Base-by-base conservation (phyloP, 35 echinoderm and acorn worm genomes). In the Heliocidaris erythrogramma region DNA sequence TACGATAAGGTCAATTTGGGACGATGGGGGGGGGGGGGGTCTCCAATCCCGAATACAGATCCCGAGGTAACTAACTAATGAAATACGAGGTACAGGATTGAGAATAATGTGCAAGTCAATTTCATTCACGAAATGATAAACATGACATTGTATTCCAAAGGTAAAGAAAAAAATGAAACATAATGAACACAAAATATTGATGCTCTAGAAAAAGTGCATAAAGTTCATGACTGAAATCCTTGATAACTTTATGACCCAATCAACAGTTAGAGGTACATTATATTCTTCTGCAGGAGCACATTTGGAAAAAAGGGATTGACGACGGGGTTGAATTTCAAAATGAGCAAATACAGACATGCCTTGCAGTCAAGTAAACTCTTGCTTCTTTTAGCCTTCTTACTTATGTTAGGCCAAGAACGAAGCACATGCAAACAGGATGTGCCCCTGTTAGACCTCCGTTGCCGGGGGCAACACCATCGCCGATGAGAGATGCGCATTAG, bases 401-500 rank as follows among this genome's bases (percentile, higher is more conserved):
- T 78, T 27, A 78, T 78, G 65, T 78, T 78, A 78, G 65, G 65
- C 65, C 65, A 78, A 78, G 65, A 78, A 78, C 65, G 27, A 21
- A 78, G 65, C 65, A 27, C 65, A n/a, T 78, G 65, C 18, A 78
- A 78, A 78, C 65, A 78, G 65, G 65, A 78, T 78, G 65, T 78
- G 65, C 65, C 65, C 21, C 65, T 78, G 65, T 78, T 78, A 78
- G 65, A 7, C 65, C 65, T 78, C 65, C 65, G 65, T 78, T 78
- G 27, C 65, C 65, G 4, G 21, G 65, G 65, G 65, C 21, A 78
- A 78, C 65, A 27, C 65, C 65, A 21, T 78, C 65, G 1, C 2
- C 65, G 65, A 78, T 78, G 65, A 78, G 65, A 78, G 65, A 78
- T 78, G 65, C 65, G 65, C 65, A 78, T 78, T 78, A 78, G 65